A percentile compares a stretch with the other conserved stretches of the same genome.
Conservation (phyloP, 2,113 vertebrate species). For the Apaloderma vittatum region DNA sequence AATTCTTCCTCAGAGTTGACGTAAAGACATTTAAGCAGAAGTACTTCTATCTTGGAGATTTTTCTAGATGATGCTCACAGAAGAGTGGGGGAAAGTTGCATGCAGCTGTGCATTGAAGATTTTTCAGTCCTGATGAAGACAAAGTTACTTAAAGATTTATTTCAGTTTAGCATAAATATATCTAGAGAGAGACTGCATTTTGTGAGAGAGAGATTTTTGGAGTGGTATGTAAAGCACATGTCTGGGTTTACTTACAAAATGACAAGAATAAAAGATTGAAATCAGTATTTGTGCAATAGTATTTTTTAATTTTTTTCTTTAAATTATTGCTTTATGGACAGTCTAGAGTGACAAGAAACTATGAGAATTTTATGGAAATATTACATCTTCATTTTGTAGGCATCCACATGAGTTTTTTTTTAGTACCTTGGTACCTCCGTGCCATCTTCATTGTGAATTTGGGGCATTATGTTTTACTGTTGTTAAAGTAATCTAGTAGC, state of each 20-base stretch:
- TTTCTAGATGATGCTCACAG: neutral
- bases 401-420: neutral
- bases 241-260: neutral
- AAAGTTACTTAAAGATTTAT: neutral
- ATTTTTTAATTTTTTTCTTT: neutral
- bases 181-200: neutral
- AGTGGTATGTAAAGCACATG: neutral
- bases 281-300: neutral
- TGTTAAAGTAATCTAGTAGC: neutral
- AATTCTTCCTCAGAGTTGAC: neutral
- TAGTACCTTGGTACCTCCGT: neutral
- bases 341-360: neutral
- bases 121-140: neutral
- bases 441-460: neutral
- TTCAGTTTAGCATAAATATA: neutral
- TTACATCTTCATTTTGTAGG: neutral
- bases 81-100: neutral
- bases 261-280: neutral
- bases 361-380: neutral
- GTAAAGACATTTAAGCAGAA: neutral
- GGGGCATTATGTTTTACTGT: neutral
- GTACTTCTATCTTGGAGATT: neutral
- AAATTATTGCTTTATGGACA: neutral
- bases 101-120: neutral
- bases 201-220: neutral